phyloP scores from a whole-genome alignment of 2,888 invertebrate genomes.

The Noctua pronuba region DNA sequence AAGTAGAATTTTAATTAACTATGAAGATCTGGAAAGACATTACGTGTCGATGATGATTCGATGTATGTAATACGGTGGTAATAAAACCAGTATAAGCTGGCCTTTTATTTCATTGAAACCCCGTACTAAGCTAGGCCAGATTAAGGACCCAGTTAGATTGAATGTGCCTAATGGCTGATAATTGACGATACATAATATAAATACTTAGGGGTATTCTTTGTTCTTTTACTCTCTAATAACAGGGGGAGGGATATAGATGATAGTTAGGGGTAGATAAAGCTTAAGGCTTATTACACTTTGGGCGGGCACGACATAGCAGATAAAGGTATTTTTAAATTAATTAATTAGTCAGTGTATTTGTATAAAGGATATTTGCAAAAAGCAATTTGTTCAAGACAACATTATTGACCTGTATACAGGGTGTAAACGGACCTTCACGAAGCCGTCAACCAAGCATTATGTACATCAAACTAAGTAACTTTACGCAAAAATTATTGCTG shows the following conservation, averaged over 20 bases:
- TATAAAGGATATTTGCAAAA: background rate
- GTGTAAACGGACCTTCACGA: too few relatives aligned
- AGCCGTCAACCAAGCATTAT: too few relatives aligned
- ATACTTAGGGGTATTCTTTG: constrained; percentile 9
- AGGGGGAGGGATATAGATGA: background rate
- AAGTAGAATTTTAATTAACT: constrained; percentile 32
- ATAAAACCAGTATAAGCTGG: background rate
- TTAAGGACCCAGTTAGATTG: background rate
- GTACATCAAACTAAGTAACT: too few relatives aligned
- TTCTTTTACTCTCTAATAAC: background rate
- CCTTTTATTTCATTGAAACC: background rate
- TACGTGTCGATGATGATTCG: background rate
- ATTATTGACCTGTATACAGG: background rate
- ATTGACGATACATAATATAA: background rate
- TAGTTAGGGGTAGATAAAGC: background rate
- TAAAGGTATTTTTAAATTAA: background rate
- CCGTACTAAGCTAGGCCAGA: background rate
- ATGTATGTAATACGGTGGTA: background rate
- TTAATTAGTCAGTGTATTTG: background rate
- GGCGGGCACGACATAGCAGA: background rate
- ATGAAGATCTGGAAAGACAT: constrained; percentile 20
- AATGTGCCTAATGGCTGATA: background rate
- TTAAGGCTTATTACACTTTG: background rate
- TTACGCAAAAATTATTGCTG: too few relatives aligned
- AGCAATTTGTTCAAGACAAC: background rate